These are phyloP conservation scores for Oreochromis grahami DNA, from an alignment of 2,797 vertebrate species.

Conservation along the genomic window DNA sequence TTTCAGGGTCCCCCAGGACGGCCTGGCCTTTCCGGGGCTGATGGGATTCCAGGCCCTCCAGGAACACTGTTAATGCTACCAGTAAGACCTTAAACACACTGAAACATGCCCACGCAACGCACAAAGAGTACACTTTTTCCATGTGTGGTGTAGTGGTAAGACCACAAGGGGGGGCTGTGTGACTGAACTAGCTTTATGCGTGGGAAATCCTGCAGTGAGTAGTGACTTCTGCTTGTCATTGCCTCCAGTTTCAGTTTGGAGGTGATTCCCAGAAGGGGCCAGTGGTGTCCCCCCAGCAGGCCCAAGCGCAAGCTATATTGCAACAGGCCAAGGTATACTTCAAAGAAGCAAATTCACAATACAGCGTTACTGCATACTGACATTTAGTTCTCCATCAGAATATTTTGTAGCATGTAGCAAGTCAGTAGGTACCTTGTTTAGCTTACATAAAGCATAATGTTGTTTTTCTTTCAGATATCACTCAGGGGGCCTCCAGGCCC, in stretches of 20 bases:
- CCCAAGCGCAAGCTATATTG: slow-evolving; percentile 88
- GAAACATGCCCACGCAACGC: neutral
- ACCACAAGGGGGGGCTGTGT: slow-evolving; percentile 73
- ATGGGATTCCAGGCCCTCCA: slow-evolving; percentile 84
- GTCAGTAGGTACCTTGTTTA: neutral
- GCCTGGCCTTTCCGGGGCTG: slow-evolving; percentile 83
- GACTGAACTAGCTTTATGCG: slow-evolving; percentile 57
- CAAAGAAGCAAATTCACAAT: neutral
- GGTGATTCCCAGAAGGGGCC: slow-evolving; percentile 85
- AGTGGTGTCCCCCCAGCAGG: slow-evolving; percentile 85
- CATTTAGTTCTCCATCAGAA: neutral
- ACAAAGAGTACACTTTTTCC: neutral
- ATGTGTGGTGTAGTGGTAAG: slow-evolving; percentile 11
- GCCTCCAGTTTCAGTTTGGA: slow-evolving; percentile 82
- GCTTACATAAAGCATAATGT: neutral
- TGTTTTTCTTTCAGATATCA: slow-evolving; percentile 76
- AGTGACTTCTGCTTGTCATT: slow-evolving; percentile 13
- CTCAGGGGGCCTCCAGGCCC: slow-evolving; percentile 87
- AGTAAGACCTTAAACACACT: slow-evolving; percentile 68
- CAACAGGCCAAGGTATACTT: slow-evolving; percentile 84
- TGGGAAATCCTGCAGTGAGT: slow-evolving; percentile 23
- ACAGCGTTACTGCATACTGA: neutral
- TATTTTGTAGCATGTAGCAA: neutral
- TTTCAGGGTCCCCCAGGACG: slow-evolving; percentile 84
- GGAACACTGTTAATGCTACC: slow-evolving; percentile 90